Conservation (phyloP, 2,113 vertebrate genomes). For the Crotophaga sulcirostris region DNA sequence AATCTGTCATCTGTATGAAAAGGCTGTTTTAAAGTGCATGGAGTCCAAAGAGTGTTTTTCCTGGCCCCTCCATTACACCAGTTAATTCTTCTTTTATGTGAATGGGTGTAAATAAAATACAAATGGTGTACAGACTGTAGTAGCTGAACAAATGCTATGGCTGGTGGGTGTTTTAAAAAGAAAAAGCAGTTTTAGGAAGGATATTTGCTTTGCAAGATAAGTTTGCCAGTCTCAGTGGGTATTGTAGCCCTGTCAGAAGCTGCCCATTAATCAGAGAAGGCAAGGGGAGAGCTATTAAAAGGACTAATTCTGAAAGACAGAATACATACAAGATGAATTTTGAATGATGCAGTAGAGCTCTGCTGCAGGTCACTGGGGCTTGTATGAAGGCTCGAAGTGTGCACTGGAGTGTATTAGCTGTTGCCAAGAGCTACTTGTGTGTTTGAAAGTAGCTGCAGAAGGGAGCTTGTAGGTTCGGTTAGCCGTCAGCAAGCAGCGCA, state of each 20-base stretch:
- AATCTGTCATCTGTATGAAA: constrained; percentile 39
- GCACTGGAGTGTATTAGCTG: neutral
- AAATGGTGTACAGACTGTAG: neutral
- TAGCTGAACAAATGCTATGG: neutral
- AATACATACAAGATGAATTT: neutral
- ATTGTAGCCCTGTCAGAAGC: neutral
- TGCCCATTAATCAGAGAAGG: neutral
- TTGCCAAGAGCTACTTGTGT: neutral
- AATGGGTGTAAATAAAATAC: neutral
- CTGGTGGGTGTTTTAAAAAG: neutral
- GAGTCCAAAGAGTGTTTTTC: neutral
- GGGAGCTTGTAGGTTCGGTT: neutral
- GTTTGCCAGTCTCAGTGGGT: neutral
- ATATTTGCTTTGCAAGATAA: neutral
- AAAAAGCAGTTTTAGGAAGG: neutral
- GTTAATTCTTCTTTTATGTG: neutral
- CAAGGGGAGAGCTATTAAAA: neutral
- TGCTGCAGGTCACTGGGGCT: neutral
- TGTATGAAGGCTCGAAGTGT: neutral
- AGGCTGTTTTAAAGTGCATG: neutral
- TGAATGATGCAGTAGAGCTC: neutral
- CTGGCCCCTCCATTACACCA: neutral
- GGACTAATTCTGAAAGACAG: neutral
- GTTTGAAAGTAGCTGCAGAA: neutral
- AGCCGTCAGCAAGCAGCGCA: neutral